phyloP scores from a whole-genome alignment of 2,797 vertebrate genomes.

The Darevskia nairensis region DNA sequence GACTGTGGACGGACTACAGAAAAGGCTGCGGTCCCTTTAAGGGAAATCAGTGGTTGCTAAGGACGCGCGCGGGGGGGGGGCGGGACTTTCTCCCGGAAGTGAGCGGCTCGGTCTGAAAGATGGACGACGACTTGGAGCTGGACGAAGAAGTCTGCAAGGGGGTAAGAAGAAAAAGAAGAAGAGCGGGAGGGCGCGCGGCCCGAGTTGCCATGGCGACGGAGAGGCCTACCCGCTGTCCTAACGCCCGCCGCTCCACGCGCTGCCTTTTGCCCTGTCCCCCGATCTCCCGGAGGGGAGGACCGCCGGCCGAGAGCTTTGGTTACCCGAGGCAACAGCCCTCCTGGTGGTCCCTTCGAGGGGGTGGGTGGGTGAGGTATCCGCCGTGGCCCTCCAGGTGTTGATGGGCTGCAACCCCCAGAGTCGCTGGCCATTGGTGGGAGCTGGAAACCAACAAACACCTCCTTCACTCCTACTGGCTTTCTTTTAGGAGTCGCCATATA shows the following conservation, averaged over 20 bases:
- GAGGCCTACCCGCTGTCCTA: background rate
- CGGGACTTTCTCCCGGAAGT: constrained; percentile 77
- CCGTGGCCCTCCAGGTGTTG: no score
- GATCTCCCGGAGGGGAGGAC: background rate
- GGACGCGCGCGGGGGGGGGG: constrained; percentile 66
- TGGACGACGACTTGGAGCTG: constrained; percentile 84
- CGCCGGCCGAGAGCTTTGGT: no score
- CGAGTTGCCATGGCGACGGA: background rate
- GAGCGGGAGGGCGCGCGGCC: no score
- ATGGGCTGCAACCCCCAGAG: no score
- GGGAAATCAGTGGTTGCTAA: constrained; percentile 66
- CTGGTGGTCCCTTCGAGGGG: background rate
- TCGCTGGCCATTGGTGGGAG: no score
- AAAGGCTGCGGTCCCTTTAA: constrained; percentile 55
- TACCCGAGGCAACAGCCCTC: background rate
- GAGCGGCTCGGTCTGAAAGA: constrained; percentile 59
- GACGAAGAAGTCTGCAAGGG: constrained; percentile 67
- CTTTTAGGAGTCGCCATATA: background rate
- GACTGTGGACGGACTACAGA: background rate
- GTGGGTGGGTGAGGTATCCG: no score
- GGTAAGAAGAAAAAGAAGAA: background rate
- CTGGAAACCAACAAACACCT: no score
- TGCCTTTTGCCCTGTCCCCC: background rate
- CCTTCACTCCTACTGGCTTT: no score
- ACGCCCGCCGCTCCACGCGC: no score